phyloP scores from a whole-genome alignment of 1,140 invertebrate species.

The Mercenaria mercenaria region DNA sequence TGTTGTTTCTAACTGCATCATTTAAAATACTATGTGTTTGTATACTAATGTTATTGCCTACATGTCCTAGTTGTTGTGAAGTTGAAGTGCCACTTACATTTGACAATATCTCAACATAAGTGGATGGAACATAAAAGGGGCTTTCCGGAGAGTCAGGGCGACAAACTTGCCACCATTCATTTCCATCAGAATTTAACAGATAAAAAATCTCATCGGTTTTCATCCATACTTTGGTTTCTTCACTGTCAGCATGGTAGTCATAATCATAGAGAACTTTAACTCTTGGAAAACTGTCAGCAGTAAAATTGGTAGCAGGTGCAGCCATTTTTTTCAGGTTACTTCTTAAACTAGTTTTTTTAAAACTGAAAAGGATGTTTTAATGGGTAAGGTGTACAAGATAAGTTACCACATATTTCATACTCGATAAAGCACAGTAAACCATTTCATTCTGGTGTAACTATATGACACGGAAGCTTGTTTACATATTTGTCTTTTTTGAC shows the following conservation, averaged over 20 bases:
- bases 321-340: neutral
- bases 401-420: neutral
- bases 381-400: too few relatives aligned
- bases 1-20: conserved; percentile 30
- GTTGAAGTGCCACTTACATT: conserved; percentile 40
- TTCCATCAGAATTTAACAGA: conserved; percentile 38
- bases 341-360: neutral
- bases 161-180: conserved; percentile 55
- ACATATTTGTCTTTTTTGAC: conserved; percentile 8
- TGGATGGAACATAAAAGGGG: conserved; percentile 51
- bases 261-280: conserved; percentile 53
- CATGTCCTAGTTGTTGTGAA: neutral
- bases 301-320: conserved; percentile 10
- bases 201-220: conserved; percentile 31
- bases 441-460: neutral
- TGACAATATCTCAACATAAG: conserved; percentile 43
- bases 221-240: conserved; percentile 21
- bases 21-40: neutral
- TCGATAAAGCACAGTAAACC: neutral
- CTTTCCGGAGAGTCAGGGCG: conserved; percentile 38
- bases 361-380: too few relatives aligned
- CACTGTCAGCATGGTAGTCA: conserved; percentile 11
- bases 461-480: conserved; percentile 33
- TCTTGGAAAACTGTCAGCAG: conserved; percentile 31
- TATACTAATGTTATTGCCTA: neutral